These are phyloP conservation scores for Tortricodes alternella DNA, from an alignment of 2,888 invertebrate species.

Conservation along the genomic window DNA sequence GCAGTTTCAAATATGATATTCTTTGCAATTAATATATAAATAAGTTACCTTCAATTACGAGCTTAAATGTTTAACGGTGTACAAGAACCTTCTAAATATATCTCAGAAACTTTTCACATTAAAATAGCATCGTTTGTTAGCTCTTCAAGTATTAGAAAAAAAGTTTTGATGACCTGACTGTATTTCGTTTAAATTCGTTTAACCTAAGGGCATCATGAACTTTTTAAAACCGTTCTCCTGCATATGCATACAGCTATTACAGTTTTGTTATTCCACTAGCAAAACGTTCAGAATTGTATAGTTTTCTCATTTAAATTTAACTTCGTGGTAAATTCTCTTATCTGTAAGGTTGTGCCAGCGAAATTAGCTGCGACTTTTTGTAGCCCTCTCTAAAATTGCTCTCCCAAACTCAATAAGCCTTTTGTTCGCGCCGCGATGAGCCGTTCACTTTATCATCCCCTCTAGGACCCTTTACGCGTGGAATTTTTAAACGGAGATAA, in stretches of 20 bases:
- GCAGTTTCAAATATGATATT: no score
- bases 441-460: conserved; percentile 60
- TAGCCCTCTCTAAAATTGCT: conserved; percentile 52
- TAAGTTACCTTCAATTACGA: not conserved
- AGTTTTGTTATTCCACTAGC: no score
- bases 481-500: conserved; percentile 62
- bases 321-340: conserved; percentile 24
- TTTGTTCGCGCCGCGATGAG: conserved; percentile 58
- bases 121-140: no score
- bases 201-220: no score
- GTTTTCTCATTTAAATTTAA: conserved; percentile 14
- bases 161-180: conserved; percentile 15
- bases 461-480: conserved; percentile 49
- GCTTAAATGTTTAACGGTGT: conserved; percentile 3
- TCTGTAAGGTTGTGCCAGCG: conserved; percentile 30
- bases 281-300: conserved; percentile 4
- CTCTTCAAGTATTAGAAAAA: no score
- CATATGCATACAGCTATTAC: no score
- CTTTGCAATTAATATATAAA: not conserved
- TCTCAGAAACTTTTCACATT: conserved; percentile 49
- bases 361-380: conserved; percentile 45
- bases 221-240: no score
- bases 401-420: conserved; percentile 63
- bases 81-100: conserved; percentile 28
- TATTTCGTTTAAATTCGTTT: no score